These are phyloP conservation scores for Alligator sinensis DNA, from an alignment of 2,113 vertebrate genomes.

Conservation along the genomic window DNA sequence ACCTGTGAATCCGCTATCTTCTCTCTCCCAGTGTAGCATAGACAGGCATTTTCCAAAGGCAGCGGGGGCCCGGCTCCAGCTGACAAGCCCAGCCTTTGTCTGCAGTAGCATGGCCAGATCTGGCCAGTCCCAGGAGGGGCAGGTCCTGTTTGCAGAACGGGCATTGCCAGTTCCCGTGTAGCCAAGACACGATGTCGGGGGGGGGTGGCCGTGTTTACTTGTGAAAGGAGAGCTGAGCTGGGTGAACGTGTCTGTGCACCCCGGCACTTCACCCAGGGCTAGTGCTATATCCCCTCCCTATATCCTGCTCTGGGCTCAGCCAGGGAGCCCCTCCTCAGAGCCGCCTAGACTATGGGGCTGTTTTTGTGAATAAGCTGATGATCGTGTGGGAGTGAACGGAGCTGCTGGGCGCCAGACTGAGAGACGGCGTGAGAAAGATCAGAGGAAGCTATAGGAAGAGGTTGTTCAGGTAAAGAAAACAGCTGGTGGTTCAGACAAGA, in stretches of 20 bases:
- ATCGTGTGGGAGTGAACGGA: fast-evolving
- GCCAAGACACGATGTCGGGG: fast-evolving
- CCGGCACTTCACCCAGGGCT: not conserved
- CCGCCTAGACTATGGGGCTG: not conserved
- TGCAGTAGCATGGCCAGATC: not conserved
- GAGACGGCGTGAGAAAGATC: not conserved
- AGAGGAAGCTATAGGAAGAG: not conserved
- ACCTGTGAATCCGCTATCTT: not conserved
- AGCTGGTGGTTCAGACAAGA: too few species aligned
- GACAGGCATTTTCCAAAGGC: not conserved
- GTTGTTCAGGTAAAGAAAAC: not conserved
- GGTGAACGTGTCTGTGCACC: not conserved
- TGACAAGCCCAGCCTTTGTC: not conserved
- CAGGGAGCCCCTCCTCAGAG: not conserved
- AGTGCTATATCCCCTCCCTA: fast-evolving
- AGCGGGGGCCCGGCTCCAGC: not conserved
- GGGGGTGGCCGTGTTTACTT: not conserved
- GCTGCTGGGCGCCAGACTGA: fast-evolving
- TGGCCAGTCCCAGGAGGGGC: not conserved
- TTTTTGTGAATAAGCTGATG: not conserved
- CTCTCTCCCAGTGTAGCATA: not conserved
- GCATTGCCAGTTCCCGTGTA: not conserved
- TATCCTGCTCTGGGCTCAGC: not conserved
- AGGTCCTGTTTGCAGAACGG: not conserved
- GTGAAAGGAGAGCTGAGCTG: not conserved